Base-by-base conservation (phyloP, 2,113 vertebrate genomes). In the Hippocampus comes region DNA sequence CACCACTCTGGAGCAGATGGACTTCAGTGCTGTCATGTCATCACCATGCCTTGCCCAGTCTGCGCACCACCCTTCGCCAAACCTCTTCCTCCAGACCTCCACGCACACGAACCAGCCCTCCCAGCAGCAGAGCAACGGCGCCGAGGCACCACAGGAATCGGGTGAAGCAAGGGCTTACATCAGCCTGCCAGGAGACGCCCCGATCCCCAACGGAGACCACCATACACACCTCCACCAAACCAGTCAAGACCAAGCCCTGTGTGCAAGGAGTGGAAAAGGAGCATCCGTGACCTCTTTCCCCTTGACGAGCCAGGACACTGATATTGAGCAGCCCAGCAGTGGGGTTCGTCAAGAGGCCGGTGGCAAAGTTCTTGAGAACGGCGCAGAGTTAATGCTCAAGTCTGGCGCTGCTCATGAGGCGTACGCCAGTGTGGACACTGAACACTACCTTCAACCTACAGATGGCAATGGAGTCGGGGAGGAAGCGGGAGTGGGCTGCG, bases 1-100 rank as follows among this genome's bases (percentile, higher is more conserved):
- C 87, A 99, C 97, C 87, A 99, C 97, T 15, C 85, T 99, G 85
- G 97, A 99, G 89, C 97, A 98, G 89, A 99, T 99, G 97, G 97
- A 99, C 84, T 99, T 99, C 82, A 99, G 97, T 25, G 97, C 97
- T 21, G 96, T 99, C 41, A 91, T 93, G 89, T 92, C 92, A 34
- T 89, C 90, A 9, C 84, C 88, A 79, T 98, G 95, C 79, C 92
- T 97, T 80, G 92, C 92, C 91, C 97, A 98, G 0, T 68, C 89
- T 20, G 81, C 93, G 67, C 96, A 97, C 89, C 96, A 97, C 80
- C 94, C 95, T 56, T 97, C 96, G 63, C 95, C 95, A 0, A 95
- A 95, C 89, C 97, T 98, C 92, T 98, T 98, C 91, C 94, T 97
- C 84, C 97, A 98, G 89, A 91, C 95, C 10, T 93, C 96, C 83